Conservation (phyloP, 2,113 vertebrate species). For the Salminus brasiliensis region DNA sequence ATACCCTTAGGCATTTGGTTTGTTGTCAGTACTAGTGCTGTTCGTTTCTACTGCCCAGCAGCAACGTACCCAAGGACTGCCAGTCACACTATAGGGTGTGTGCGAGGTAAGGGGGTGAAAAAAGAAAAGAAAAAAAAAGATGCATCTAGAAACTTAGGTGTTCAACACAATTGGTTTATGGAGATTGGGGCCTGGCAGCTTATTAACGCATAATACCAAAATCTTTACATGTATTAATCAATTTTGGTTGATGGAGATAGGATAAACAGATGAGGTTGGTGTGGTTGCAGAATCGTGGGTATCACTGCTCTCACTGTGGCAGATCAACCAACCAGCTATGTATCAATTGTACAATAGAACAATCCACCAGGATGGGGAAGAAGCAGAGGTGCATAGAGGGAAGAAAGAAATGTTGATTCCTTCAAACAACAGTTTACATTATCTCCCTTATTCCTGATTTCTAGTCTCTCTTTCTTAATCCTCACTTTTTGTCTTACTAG, state of each 20-base stretch:
- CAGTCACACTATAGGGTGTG: not conserved
- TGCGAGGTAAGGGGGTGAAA: no score
- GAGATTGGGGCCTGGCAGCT: no score
- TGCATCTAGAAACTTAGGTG: no score
- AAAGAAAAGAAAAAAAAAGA: no score
- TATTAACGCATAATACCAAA: no score
- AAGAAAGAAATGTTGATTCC: conserved; percentile 51
- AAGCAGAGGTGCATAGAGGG: not conserved
- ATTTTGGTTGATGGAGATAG: no score
- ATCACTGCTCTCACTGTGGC: conserved; percentile 52
- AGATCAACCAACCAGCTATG: conserved; percentile 49
- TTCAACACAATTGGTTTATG: no score
- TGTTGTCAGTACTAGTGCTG: not conserved
- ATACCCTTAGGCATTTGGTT: not conserved
- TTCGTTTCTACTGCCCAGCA: not conserved
- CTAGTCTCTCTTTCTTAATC: not conserved
- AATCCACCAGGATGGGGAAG: conserved; percentile 47
- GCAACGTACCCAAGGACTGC: not conserved
- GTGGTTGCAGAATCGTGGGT: conserved; percentile 34
- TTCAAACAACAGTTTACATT: conserved; percentile 32
- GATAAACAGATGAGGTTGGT: not conserved
- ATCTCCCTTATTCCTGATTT: not conserved
- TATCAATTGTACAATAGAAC: conserved; percentile 51
- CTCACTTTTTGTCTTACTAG: no score
- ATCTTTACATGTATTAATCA: no score